phyloP scores from a whole-genome alignment of 2,113 vertebrate species.

The Ornithorhynchus anatinus region DNA sequence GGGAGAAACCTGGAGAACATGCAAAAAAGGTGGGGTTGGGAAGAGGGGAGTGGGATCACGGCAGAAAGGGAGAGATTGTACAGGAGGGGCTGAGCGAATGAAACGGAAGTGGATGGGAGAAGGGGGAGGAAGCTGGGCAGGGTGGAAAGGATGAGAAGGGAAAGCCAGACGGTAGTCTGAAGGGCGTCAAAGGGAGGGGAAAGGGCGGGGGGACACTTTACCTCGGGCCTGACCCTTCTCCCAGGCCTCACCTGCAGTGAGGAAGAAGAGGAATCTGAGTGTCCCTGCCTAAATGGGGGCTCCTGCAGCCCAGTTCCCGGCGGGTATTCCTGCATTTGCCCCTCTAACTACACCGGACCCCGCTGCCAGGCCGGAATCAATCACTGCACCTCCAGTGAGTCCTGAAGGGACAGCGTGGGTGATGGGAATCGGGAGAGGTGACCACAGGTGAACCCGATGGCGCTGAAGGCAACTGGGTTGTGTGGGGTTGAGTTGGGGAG shows the following conservation, averaged over 20 bases:
- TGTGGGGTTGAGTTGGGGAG: background rate
- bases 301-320: slow-evolving; percentile 44
- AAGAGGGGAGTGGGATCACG: too few species aligned
- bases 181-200: background rate
- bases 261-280: slow-evolving; percentile 47
- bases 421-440: too few species aligned
- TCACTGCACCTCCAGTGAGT: slow-evolving; percentile 47
- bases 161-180: background rate
- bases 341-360: slow-evolving; percentile 37
- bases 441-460: too few species aligned
- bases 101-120: too few species aligned
- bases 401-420: background rate
- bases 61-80: too few species aligned
- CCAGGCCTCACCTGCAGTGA: slow-evolving; percentile 49
- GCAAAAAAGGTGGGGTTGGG: too few species aligned
- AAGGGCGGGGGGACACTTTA: background rate
- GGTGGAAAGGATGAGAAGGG: background rate
- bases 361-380: slow-evolving; percentile 35
- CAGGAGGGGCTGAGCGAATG: too few species aligned
- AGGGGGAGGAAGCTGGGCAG: background rate
- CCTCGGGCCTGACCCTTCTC: background rate
- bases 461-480: too few species aligned
- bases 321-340: slow-evolving; percentile 56
- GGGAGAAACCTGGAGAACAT: too few species aligned
- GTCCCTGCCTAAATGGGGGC: slow-evolving; percentile 62